These are phyloP conservation scores for Cerceris ruficornis DNA, from an alignment of 2,888 invertebrate species.

Conservation along the genomic window DNA sequence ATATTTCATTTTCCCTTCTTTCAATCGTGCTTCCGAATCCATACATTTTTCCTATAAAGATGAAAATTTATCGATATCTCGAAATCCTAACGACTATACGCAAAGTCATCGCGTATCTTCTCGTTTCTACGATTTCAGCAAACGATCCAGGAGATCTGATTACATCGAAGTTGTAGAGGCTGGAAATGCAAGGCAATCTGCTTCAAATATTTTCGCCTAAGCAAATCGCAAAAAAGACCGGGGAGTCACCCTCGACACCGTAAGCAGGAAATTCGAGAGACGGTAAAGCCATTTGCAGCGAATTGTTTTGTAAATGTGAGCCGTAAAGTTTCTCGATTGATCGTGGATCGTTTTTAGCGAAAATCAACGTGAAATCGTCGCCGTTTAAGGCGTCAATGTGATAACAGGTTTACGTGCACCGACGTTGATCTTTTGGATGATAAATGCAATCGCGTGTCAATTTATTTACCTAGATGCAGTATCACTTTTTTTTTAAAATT, in stretches of 20 bases:
- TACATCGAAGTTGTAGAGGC: slow-evolving; percentile 10
- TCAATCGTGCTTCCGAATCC: no score
- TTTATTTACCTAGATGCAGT: background rate
- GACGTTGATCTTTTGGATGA: slow-evolving; percentile 4
- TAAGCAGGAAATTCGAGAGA: slow-evolving; percentile 41
- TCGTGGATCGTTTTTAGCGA: slow-evolving; percentile 31
- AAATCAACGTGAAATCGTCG: slow-evolving; percentile 38
- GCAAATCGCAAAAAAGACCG: slow-evolving; percentile 9
- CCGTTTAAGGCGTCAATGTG: slow-evolving; percentile 25
- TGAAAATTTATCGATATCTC: no score
- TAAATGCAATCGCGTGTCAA: background rate
- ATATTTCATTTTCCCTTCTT: no score
- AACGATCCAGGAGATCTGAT: slow-evolving; percentile 9
- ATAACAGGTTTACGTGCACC: slow-evolving; percentile 15
- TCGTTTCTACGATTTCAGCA: background rate
- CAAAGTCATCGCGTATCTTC: background rate
- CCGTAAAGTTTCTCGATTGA: slow-evolving; percentile 38
- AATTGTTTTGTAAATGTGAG: slow-evolving; percentile 27
- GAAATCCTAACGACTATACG: no score
- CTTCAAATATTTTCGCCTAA: slow-evolving; percentile 10
- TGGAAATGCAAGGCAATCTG: slow-evolving; percentile 2
- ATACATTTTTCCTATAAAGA: no score
- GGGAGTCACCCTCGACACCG: slow-evolving; percentile 23
- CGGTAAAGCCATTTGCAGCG: slow-evolving; percentile 39
- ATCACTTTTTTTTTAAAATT: background rate